Conservation (phyloP, 2,113 vertebrate species). For the Stigmatopora argus region DNA sequence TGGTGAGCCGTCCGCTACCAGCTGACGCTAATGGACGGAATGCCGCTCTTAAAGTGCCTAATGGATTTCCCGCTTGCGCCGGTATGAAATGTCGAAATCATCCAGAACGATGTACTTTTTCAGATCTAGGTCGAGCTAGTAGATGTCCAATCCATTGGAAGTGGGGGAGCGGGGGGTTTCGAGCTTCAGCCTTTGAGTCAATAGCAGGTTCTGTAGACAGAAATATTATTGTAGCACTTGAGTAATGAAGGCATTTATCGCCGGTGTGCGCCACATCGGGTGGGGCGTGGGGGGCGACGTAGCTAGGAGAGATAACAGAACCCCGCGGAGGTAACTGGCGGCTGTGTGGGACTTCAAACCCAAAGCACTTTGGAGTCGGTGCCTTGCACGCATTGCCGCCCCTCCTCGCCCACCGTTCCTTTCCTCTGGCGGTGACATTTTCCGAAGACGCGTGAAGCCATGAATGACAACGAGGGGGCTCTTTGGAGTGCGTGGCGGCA, state of each 20-base stretch:
- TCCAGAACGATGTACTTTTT: conserved; percentile 2
- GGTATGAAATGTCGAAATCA: conserved; percentile 5
- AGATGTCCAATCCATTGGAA: too few species aligned
- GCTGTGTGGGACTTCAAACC: conserved; percentile 32
- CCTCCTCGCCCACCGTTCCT: conserved; percentile 3
- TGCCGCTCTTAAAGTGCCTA: conserved; percentile 28
- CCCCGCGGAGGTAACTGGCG: conserved; percentile 18
- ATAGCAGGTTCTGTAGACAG: neutral
- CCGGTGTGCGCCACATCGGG: neutral
- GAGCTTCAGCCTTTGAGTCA: too few species aligned
- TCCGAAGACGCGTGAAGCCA: conserved; percentile 51
- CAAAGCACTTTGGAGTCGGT: conserved; percentile 21
- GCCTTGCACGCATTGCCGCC: conserved; percentile 16
- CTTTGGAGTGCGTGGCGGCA: conserved; percentile 63
- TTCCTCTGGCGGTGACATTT: conserved; percentile 63
- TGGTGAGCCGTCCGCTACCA: conserved; percentile 31
- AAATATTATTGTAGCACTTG: neutral
- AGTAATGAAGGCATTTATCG: conserved; percentile 10
- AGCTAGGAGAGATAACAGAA: conserved; percentile 27
- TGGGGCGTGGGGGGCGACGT: neutral
- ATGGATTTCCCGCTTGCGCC: conserved; percentile 19
- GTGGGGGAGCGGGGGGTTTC: too few species aligned
- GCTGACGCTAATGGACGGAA: conserved; percentile 45
- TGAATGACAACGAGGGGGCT: conserved; percentile 70
- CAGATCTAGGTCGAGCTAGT: too few species aligned